Percentiles rank a stretch among this genome's conserved stretches.
Conservation (phyloP, 2,888 invertebrate genomes). For the Cheiracanthium punctorium region DNA sequence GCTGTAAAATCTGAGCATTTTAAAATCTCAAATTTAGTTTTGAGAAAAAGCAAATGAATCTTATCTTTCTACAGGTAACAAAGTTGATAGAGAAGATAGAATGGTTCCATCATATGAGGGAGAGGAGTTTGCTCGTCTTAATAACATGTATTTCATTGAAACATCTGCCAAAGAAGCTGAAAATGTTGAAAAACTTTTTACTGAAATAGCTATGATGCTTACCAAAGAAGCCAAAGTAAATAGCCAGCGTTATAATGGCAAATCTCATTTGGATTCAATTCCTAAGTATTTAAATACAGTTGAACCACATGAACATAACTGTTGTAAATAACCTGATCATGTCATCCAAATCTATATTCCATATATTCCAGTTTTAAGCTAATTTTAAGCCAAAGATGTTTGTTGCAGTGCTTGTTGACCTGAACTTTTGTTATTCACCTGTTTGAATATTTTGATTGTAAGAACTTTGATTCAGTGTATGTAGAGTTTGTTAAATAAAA, state of each 20-base stretch:
- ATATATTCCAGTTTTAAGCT: neutral
- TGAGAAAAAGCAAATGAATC: too few species aligned
- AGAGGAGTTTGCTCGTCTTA: conserved; percentile 93
- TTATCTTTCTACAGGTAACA: conserved; percentile 83
- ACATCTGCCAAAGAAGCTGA: conserved; percentile 98
- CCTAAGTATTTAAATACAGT: conserved; percentile 10
- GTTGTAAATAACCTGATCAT: conserved; percentile 42
- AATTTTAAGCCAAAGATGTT: neutral
- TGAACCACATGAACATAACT: conserved; percentile 39
- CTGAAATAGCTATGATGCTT: conserved; percentile 93
- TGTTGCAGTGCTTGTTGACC: conserved; percentile 8
- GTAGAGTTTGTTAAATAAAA: conserved; percentile 11
- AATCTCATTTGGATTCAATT: conserved; percentile 12
- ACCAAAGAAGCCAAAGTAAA: conserved; percentile 74
- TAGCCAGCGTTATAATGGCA: conserved; percentile 27
- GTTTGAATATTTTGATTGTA: neutral
- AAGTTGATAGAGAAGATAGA: conserved; percentile 96
- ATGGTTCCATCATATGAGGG: conserved; percentile 97
- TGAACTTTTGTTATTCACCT: neutral
- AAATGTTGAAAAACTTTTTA: conserved; percentile 96
- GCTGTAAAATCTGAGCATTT: too few species aligned
- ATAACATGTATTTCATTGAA: conserved; percentile 98
- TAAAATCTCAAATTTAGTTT: too few species aligned
- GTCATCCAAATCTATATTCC: neutral
- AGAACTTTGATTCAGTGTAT: neutral